Evolutionary conservation across 2,888 invertebrate genomes (phyloP).

Genomic region (Proisotoma minuta): DNA sequence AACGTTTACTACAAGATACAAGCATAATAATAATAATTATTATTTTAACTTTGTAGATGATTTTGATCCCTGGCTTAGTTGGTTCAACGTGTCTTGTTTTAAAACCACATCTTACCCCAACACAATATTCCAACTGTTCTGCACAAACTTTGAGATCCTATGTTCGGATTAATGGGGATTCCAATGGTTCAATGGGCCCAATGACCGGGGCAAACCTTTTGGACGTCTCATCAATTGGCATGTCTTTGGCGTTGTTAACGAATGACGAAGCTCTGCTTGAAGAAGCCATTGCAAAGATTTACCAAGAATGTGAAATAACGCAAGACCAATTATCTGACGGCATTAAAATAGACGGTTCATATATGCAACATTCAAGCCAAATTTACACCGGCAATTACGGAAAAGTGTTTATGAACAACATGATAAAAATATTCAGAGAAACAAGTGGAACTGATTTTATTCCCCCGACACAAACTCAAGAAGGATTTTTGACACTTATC

Average conservation of each 20-base stretch:
- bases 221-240: slow-evolving; percentile 18
- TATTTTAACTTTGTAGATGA: too few species aligned
- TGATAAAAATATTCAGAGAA: slow-evolving; percentile 14
- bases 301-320: too few species aligned
- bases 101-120: background rate
- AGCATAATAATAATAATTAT: too few species aligned
- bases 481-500: slow-evolving; percentile 11
- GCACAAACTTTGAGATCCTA: slow-evolving; percentile 11
- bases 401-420: slow-evolving; percentile 12
- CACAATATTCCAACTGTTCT: slow-evolving; percentile 10
- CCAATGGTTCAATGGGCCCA: slow-evolving; percentile 11
- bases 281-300: slow-evolving; percentile 5
- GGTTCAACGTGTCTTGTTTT: background rate
- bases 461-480: background rate
- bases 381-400: slow-evolving; percentile 21
- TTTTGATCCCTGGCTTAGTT: background rate
- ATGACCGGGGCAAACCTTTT: slow-evolving; percentile 22
- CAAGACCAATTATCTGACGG: too few species aligned
- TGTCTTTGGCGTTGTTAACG: slow-evolving; percentile 14
- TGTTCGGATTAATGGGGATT: slow-evolving; percentile 21
- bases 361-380: slow-evolving; percentile 21
- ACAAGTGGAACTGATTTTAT: slow-evolving; percentile 9
- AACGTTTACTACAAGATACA: too few species aligned
- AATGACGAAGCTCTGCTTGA: background rate
- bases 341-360: slow-evolving; percentile 24